Evolutionary conservation across 2,888 invertebrate genomes (phyloP).

Genomic region (Cetonia aurata): DNA sequence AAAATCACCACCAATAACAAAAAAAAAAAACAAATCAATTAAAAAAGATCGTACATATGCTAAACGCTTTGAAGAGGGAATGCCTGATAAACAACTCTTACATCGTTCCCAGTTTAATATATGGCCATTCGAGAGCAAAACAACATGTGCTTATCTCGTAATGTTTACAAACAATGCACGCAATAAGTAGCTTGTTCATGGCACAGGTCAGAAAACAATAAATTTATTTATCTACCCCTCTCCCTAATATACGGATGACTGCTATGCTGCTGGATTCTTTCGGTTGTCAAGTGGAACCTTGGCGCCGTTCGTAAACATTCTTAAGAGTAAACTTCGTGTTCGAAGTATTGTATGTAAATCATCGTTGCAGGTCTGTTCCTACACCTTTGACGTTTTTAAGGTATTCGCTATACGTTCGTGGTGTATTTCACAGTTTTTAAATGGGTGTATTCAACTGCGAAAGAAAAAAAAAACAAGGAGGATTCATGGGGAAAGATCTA

Average conservation of each 20-base stretch:
- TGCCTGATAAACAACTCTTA: not conserved
- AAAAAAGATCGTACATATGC: not conserved
- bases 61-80: not conserved
- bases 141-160: conserved; percentile 11
- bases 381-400: not conserved
- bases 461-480: not conserved
- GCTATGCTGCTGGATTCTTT: not conserved
- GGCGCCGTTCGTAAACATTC: no score
- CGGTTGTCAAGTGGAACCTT: not conserved
- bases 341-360: not conserved
- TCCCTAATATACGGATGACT: not conserved
- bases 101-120: not conserved
- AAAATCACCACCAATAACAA: not conserved
- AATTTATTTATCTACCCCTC: conserved; percentile 3
- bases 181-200: not conserved
- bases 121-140: not conserved
- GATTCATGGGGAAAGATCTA: not conserved
- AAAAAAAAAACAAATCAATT: not conserved
- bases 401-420: not conserved
- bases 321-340: no score
- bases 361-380: not conserved
- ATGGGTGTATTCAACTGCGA: not conserved
- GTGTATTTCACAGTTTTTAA: not conserved
- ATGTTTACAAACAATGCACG: conserved; percentile 9
- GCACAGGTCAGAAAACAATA: not conserved